phyloP scores from a whole-genome alignment of 2,888 invertebrate genomes.

The Brassicogethes aeneus region DNA sequence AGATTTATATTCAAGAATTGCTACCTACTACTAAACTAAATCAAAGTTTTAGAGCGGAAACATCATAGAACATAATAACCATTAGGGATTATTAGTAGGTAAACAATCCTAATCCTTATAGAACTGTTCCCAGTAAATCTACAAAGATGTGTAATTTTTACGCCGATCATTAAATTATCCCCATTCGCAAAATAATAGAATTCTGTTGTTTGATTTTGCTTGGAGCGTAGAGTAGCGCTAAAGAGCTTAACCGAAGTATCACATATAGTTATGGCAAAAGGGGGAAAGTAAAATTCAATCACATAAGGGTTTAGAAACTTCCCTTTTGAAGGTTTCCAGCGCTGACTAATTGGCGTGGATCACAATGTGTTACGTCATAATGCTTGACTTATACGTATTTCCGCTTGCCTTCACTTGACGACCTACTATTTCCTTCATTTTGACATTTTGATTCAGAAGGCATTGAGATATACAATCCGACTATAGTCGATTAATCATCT shows the following conservation, averaged over 20 bases:
- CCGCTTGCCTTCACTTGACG: conserved; percentile 16
- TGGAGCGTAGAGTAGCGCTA: conserved; percentile 4
- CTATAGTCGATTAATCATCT: background rate
- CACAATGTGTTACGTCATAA: conserved; percentile 17
- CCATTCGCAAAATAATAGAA: background rate
- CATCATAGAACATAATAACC: too few relatives aligned
- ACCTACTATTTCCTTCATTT: conserved; percentile 10
- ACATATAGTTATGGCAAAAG: conserved; percentile 5
- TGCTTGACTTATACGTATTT: conserved; percentile 16
- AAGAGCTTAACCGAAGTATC: conserved; percentile 7
- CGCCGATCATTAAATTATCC: background rate
- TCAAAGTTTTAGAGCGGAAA: too few relatives aligned
- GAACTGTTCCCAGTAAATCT: too few relatives aligned
- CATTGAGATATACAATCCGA: background rate
- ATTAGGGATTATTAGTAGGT: too few relatives aligned
- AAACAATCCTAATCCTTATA: too few relatives aligned
- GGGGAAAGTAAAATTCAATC: conserved; percentile 7
- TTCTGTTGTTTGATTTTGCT: background rate
- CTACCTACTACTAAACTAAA: too few relatives aligned
- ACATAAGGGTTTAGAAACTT: conserved; percentile 9
- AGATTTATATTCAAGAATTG: too few relatives aligned
- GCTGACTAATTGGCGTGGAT: conserved; percentile 17
- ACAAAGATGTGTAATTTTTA: too few relatives aligned
- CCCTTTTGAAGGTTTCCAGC: conserved; percentile 10
- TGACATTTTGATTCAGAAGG: conserved; percentile 8